Base-by-base conservation (phyloP, 2,113 vertebrate genomes). In the Ochotona curzoniae region DNA sequence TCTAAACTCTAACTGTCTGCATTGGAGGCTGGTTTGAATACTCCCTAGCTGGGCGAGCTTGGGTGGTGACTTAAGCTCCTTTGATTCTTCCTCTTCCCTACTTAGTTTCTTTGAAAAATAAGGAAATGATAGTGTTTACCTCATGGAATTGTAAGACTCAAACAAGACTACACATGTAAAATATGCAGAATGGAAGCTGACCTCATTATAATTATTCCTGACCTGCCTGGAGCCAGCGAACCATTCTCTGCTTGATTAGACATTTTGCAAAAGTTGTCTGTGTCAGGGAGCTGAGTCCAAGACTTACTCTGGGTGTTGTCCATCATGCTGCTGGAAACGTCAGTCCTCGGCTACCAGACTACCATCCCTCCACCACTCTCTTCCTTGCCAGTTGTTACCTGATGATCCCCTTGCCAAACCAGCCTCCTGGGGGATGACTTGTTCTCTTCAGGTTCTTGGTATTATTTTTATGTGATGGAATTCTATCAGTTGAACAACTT, bases 401-500 rank as follows among this genome's bases (percentile, higher is more conserved):
- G 32, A 70, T 15, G 32, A 60, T 75, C 15, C 2, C 70, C 64
- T 90, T 28, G 11, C 12, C 25, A 20, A 73, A 44, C 10, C 21
- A 76, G 44, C 28, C n/a, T 91, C 18, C 30, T 80, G 91, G 64
- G 74, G 74, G 35, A 83, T 20, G 47, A 49, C 73, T 90, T 64
- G 32, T 87, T 87, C 38, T 95, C 32, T 71, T 79, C 76, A 26
- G 3, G 82, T 81, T 57, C 73, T 28, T 89, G 71, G 35, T n/a
- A 57, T 11, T 61, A 75, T 66, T 32, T 9, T 28, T 51, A 35
- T 23, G 23, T 57, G 7, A 64, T 35, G 38, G 2, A 70, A 67
- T 47, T 83, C 32, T 79, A 26, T 63, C 69, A 75, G 12, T 94
- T 84, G 14, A 95, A 89, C 49, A 80, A 66, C 7, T 83, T 69